Base-by-base conservation (phyloP, 2,888 invertebrate genomes). In the Lasioglossum oenotherae region DNA sequence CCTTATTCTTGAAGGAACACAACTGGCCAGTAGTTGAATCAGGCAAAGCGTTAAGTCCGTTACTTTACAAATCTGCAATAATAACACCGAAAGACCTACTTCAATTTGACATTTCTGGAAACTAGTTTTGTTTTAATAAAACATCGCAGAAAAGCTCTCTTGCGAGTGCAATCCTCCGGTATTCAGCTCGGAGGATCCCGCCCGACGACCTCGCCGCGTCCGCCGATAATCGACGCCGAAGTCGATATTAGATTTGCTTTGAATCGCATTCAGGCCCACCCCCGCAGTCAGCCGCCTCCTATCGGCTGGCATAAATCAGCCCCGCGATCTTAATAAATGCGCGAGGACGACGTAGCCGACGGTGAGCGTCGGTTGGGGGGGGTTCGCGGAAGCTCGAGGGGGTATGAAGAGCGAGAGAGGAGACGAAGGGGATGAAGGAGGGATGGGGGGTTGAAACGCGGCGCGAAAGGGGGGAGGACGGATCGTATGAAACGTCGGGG, bases 281-380 rank as follows among this genome's bases (percentile, higher is more conserved):
- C 78, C 84, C 44, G 64, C 23, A 73, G 71, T 60, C 80, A 46
- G 73, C 75, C 71, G 80, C 49, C 80, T 89, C 89, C 91, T 89
- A 91, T 89, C 91, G 92, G 88, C 75, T 86, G 92, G 92, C 93
- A 95, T 94, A 94, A 95, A 94, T 95, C 94, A 94, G 92, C 86
- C 87, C 80, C 85, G 91, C 90, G 93, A 94, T 95, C 94, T 94
- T 94, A 94, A 95, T 95, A 94, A 95, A 94, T 93, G 94, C 92
- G 92, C 89, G 91, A 91, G 90, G 82, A 82, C 60, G 86, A 81
- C 80, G 85, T 38, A 82, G 82, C 49, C 77, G 74, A 31, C 64
- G 76, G 67, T 67, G 57, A 41, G 41, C n/a, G 64, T 64, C 64
- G 64, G 64, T 64, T 8, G 64, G 64, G 31, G 60, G 60, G 60